Conservation (phyloP, 2,113 vertebrate genomes). For the Dolichotis patagonum region DNA sequence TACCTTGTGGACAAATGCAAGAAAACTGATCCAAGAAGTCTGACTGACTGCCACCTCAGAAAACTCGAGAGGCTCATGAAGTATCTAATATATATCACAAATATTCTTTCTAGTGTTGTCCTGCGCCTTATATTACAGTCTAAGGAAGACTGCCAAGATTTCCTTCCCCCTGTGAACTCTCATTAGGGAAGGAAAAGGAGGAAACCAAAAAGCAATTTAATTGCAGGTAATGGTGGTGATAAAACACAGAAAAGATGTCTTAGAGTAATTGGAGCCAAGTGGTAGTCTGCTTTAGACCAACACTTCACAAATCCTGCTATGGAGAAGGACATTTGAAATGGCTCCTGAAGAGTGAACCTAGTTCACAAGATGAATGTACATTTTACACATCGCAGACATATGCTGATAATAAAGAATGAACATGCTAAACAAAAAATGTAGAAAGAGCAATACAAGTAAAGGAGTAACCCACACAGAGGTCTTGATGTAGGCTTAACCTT, state of each 20-base stretch:
- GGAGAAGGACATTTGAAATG: background rate
- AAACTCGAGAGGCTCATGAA: background rate
- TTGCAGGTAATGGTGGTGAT: background rate
- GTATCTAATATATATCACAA: no score
- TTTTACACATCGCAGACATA: background rate
- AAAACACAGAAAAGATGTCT: background rate
- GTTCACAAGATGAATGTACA: background rate
- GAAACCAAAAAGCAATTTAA: background rate
- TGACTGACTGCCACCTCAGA: no score
- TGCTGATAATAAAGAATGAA: background rate
- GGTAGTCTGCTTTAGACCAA: background rate
- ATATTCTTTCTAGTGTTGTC: no score
- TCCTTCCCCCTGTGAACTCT: background rate
- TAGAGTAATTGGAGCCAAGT: background rate
- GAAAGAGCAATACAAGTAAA: background rate
- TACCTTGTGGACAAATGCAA: background rate
- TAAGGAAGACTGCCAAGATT: background rate
- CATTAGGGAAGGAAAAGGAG: fast-evolving
- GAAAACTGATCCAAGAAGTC: background rate
- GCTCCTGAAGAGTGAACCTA: background rate
- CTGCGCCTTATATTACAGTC: background rate
- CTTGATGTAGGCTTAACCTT: background rate
- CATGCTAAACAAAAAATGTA: background rate
- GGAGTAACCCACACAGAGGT: background rate
- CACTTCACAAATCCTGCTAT: background rate